Conservation (phyloP, 2,113 vertebrate species). For the Meleagris gallopavo region DNA sequence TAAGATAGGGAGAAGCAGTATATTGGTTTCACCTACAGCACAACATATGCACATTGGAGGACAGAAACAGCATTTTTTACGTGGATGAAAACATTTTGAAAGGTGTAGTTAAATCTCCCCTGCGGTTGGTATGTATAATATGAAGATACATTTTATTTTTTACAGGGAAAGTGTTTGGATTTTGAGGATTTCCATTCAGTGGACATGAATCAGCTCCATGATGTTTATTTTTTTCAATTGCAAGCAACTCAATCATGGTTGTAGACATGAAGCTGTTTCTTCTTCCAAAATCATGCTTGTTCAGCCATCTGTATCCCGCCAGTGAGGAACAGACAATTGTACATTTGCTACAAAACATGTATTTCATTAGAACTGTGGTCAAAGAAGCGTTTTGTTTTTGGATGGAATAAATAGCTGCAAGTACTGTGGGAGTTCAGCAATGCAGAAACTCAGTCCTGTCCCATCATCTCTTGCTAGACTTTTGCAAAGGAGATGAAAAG, state of each 20-base stretch:
- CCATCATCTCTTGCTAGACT: not conserved
- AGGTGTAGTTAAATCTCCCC: not conserved
- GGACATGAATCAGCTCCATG: not conserved
- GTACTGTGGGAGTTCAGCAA: not conserved
- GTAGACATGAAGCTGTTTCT: not conserved
- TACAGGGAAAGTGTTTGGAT: not conserved
- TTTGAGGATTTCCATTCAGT: not conserved
- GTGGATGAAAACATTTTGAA: not conserved
- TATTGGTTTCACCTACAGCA: not conserved
- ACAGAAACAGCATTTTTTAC: not conserved
- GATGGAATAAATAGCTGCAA: not conserved
- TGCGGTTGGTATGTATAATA: not conserved
- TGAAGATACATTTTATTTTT: not conserved
- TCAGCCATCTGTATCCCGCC: not conserved
- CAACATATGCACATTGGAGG: not conserved
- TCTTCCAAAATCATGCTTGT: not conserved
- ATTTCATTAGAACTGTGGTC: not conserved
- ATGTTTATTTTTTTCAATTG: not conserved
- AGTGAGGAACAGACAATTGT: not conserved
- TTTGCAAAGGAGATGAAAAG: not conserved
- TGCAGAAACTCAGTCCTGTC: not conserved
- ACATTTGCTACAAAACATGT: not conserved
- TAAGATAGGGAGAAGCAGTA: not conserved
- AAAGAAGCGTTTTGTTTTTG: not conserved
- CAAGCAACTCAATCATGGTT: not conserved